Percentiles rank a stretch among this genome's conserved stretches.
These are phyloP conservation scores for Numenius phaeopus DNA, from an alignment of 2,797 vertebrate species.

Conservation along the genomic window DNA sequence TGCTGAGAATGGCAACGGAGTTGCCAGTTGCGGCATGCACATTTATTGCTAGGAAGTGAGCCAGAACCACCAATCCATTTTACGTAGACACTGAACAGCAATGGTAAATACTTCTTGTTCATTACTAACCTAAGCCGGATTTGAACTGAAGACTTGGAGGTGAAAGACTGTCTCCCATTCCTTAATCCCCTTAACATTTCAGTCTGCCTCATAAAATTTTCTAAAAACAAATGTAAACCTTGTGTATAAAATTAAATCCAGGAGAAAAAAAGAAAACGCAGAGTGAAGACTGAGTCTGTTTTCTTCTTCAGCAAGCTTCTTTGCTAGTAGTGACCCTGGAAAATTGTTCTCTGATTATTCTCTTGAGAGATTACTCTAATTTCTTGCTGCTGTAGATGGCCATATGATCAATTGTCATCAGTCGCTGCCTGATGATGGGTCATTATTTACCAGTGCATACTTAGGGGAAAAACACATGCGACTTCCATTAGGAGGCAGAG, in stretches of 20 bases:
- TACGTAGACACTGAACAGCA: conserved; percentile 10
- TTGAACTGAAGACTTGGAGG: conserved; percentile 36
- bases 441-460: conserved; percentile 62
- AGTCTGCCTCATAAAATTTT: conserved; percentile 47
- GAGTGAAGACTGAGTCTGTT: conserved; percentile 30
- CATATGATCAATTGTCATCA: conserved; percentile 69
- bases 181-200: conserved; percentile 55
- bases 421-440: conserved; percentile 62
- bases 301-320: conserved; percentile 54
- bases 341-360: conserved; percentile 65
- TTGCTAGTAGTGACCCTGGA: conserved; percentile 46
- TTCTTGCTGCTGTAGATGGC: conserved; percentile 59
- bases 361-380: conserved; percentile 63
- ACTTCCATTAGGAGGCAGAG: conserved; percentile 71
- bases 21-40: conserved; percentile 59
- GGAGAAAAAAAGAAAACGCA: conserved; percentile 18
- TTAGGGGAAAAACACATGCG: conserved; percentile 40
- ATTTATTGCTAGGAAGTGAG: conserved; percentile 36
- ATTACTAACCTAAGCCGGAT: conserved; percentile 2
- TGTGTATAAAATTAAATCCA: conserved; percentile 57
- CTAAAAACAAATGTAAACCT: conserved; percentile 45
- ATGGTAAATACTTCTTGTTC: conserved; percentile 43
- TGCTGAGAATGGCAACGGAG: background rate
- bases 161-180: conserved; percentile 39
- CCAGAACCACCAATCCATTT: conserved; percentile 63